Evolutionary conservation across 2,888 invertebrate species (phyloP).

Genomic region (Thysanoteuthis rhombus): DNA sequence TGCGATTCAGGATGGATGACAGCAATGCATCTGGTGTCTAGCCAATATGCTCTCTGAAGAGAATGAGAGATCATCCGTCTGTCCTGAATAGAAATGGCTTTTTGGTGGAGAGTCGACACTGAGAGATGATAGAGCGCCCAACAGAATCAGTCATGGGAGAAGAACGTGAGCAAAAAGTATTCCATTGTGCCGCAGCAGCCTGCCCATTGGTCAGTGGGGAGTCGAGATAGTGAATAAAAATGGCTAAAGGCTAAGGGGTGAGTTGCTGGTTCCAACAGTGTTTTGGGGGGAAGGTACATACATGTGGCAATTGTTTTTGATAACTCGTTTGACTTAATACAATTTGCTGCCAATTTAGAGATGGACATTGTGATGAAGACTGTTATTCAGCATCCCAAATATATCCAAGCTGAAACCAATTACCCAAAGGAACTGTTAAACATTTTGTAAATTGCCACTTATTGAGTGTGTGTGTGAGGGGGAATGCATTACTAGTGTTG

Average conservation of each 20-base stretch:
- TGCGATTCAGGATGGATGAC: background rate
- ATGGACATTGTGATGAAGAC: background rate
- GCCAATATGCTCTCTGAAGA: too few species aligned
- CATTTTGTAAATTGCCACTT: too few species aligned
- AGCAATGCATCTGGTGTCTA: background rate
- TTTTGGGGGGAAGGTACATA: background rate
- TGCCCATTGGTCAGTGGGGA: background rate
- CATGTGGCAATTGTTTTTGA: background rate
- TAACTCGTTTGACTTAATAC: background rate
- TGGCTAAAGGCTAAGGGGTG: background rate
- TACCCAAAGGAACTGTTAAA: too few species aligned
- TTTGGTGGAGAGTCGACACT: background rate
- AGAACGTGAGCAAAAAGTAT: background rate
- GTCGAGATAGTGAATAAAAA: background rate
- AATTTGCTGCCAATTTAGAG: background rate
- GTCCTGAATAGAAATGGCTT: background rate
- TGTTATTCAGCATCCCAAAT: background rate
- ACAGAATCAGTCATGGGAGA: background rate
- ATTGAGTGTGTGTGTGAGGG: too few species aligned
- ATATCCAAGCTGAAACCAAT: background rate
- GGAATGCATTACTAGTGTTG: too few species aligned
- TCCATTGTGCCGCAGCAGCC: background rate
- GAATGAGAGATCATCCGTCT: too few species aligned
- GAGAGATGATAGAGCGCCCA: background rate
- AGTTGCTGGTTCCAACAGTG: background rate